Evolutionary conservation across 2,797 vertebrate genomes (phyloP).

Genomic region (Anguilla megastoma): DNA sequence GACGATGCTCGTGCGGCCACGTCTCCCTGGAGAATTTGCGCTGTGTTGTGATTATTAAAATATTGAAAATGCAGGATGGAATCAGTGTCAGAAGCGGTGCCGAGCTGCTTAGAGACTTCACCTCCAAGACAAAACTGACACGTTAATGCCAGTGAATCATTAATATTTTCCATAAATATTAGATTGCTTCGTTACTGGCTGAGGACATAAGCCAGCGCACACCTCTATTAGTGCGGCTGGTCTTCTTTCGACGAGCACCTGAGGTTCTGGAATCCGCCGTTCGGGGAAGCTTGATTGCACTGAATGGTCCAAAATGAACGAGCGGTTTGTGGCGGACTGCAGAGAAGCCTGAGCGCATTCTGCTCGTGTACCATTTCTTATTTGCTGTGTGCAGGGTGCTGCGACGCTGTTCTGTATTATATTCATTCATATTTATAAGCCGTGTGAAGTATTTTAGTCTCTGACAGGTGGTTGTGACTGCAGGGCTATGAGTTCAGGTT

Average conservation of each 20-base stretch:
- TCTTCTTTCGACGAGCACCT: conserved; percentile 39
- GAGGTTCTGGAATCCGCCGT: background rate
- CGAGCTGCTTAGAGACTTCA: background rate
- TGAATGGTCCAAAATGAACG: background rate
- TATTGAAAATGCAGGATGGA: conserved; percentile 67
- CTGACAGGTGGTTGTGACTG: background rate
- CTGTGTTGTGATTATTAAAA: conserved; percentile 52
- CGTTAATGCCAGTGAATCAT: conserved; percentile 61
- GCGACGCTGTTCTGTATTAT: background rate
- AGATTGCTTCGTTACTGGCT: conserved; percentile 50
- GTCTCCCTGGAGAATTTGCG: background rate
- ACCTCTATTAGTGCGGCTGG: conserved; percentile 43
- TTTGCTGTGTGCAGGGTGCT: background rate
- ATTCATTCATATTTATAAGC: conserved; percentile 8
- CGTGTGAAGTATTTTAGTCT: background rate
- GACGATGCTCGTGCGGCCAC: background rate
- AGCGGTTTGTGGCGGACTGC: background rate
- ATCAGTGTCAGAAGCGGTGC: conserved; percentile 49
- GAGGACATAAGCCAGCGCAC: conserved; percentile 37
- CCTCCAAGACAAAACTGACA: conserved; percentile 52
- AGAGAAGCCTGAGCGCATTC: background rate
- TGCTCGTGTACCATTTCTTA: background rate
- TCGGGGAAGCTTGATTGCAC: background rate
- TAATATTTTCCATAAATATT: conserved; percentile 64
- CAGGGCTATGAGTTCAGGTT: background rate